These are phyloP conservation scores for Atlantisia rogersi DNA, from an alignment of 2,113 vertebrate species.

Conservation along the genomic window DNA sequence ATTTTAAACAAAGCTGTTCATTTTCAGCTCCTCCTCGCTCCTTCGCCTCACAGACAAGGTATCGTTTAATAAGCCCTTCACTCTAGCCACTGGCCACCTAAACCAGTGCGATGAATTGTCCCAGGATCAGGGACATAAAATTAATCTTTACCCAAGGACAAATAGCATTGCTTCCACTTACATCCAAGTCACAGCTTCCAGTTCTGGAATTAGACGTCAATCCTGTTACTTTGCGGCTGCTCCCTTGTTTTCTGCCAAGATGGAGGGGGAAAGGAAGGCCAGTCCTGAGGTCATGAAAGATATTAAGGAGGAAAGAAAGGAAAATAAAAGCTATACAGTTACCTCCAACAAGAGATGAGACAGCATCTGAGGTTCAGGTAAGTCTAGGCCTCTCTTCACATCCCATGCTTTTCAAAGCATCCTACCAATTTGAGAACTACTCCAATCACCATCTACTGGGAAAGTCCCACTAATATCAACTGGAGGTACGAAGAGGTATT, in stretches of 20 bases:
- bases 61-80: not conserved
- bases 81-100: not conserved
- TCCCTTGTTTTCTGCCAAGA: not conserved
- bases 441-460: not conserved
- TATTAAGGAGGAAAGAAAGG: not conserved
- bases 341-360: not conserved
- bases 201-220: not conserved
- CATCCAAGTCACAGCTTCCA: not conserved
- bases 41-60: not conserved
- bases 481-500: not conserved
- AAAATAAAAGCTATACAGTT: not conserved
- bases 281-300: not conserved
- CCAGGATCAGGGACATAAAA: not conserved
- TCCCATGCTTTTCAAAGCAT: not conserved
- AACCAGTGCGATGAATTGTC: not conserved
- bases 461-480: not conserved
- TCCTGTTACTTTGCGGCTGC: not conserved
- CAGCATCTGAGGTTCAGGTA: not conserved
- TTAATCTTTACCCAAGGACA: conserved; percentile 28
- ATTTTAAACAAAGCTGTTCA: conserved; percentile 1
- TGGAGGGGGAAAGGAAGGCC: not conserved
- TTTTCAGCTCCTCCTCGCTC: not conserved
- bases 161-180: conserved; percentile 3
- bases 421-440: not conserved
- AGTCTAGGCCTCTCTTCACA: not conserved